Evolutionary conservation across 2,888 invertebrate genomes (phyloP), one percentile per base, ranked within the genome.

Genomic region (Sphaerophoria rueppellii): DNA sequence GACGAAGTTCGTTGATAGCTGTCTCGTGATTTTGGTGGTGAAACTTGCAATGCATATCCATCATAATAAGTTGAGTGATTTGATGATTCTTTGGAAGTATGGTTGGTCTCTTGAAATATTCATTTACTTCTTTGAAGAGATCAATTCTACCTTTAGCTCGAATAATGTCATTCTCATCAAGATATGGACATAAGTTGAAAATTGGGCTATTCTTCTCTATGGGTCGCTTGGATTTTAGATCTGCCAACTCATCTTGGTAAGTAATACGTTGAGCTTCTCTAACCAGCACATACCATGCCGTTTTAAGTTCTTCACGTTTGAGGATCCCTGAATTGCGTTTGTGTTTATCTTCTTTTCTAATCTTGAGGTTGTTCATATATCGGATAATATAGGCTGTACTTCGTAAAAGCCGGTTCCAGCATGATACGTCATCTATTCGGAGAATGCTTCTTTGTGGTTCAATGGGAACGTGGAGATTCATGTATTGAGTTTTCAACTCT

Each of bases 1-100:
- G 73, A 16, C 80, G 65, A n/a, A 80, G 11, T 16, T n/a, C n/a
- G n/a, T n/a, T n/a, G n/a, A n/a, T n/a, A 0, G 73, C 73, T 4
- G 76, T 76, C 57, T 85, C 80, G 12, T 48, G 48, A 12, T 46
- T 32, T 43, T 43, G 43, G 4, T 61, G 34, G 4, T 48, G 48
- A 24, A 12, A 32, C 6, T 24, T 32, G 48, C 34, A 48, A 34
- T 48, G 63, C n/a, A 48, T 57, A 11, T 35, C 37, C n/a, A 57
- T 35, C 57, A 35, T 35, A 37, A 57, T 57, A 14, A 57, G 6
- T 7, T 57, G 7, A 57, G 61, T 61, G 3, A 61, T 46, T 5
- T 4, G 34, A 34, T 63, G 63, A 6, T 48, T 6, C 14, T 34
- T 48, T 32, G 63, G 48, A 46, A 63, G 43, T 32, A 63, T 46